phyloP scores from a whole-genome alignment of 1,140 invertebrate genomes.

The Vanessa atalanta region DNA sequence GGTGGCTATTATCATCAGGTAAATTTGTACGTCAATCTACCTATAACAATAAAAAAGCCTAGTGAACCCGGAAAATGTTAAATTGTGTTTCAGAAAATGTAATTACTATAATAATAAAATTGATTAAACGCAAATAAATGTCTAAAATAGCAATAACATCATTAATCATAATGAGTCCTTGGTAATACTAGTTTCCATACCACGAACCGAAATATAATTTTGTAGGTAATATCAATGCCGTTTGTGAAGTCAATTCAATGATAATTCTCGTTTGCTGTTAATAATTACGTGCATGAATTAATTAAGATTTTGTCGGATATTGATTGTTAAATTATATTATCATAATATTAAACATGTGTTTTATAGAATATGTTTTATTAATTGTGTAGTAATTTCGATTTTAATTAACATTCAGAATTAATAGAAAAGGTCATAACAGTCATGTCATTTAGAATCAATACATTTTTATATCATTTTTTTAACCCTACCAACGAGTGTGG shows the following conservation, averaged over 20 bases:
- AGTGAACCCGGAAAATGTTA: too few species aligned
- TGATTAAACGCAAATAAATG: background rate
- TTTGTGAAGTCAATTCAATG: slow-evolving; percentile 13
- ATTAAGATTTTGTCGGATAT: background rate
- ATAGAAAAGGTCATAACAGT: too few species aligned
- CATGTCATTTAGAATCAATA: too few species aligned
- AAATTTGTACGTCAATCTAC: too few species aligned
- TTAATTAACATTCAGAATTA: too few species aligned
- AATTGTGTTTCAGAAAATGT: background rate
- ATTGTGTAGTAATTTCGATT: too few species aligned
- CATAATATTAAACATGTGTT: background rate
- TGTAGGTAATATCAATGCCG: slow-evolving; percentile 3
- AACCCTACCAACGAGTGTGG: too few species aligned
- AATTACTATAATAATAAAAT: background rate
- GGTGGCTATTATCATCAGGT: too few species aligned
- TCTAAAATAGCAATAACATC: background rate
- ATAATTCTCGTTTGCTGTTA: background rate
- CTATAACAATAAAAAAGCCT: too few species aligned
- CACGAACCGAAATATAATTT: slow-evolving; percentile 14
- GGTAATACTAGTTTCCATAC: slow-evolving; percentile 11
- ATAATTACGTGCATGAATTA: slow-evolving; percentile 11
- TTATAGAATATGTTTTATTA: too few species aligned
- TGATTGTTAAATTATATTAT: background rate
- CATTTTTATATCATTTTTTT: too few species aligned
- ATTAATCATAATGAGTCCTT: slow-evolving; percentile 8